Conservation (phyloP, 2,797 vertebrate genomes). For the Helicolenus hilgendorfi region DNA sequence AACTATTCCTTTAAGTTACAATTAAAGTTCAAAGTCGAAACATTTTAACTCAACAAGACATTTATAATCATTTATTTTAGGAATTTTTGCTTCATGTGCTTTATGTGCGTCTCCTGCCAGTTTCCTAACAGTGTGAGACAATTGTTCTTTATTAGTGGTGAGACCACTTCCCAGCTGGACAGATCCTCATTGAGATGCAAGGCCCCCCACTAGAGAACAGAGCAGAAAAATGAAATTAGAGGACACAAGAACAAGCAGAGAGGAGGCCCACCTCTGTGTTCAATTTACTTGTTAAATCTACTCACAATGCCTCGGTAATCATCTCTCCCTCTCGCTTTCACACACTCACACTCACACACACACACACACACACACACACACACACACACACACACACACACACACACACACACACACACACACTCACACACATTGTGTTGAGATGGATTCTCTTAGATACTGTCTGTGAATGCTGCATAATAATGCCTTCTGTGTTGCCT, state of each 20-base stretch:
- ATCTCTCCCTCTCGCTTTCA: conserved; percentile 6
- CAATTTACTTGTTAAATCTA: conserved; percentile 60
- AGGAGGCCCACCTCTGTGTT: conserved; percentile 53
- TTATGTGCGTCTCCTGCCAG: neutral
- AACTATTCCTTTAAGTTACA: neutral
- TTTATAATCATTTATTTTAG: neutral
- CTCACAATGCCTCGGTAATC: conserved; percentile 38
- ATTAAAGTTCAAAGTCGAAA: neutral
- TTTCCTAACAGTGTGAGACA: conserved; percentile 13
- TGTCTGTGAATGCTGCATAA: conserved; percentile 24
- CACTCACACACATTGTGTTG: neutral
- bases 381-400: too few relatives aligned
- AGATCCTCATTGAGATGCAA: conserved; percentile 47
- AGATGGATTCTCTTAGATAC: conserved; percentile 29
- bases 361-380: neutral
- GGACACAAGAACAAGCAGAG: conserved; percentile 35
- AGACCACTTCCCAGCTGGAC: conserved; percentile 36
- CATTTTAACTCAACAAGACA: neutral
- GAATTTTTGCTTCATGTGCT: neutral
- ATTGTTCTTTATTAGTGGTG: conserved; percentile 21
- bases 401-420: neutral
- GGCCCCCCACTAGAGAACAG: neutral
- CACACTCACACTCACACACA: neutral
- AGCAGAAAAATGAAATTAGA: conserved; percentile 62
- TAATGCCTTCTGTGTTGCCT: conserved; percentile 23